Conservation (phyloP, 2,888 invertebrate genomes). For the Phalera bucephala region DNA sequence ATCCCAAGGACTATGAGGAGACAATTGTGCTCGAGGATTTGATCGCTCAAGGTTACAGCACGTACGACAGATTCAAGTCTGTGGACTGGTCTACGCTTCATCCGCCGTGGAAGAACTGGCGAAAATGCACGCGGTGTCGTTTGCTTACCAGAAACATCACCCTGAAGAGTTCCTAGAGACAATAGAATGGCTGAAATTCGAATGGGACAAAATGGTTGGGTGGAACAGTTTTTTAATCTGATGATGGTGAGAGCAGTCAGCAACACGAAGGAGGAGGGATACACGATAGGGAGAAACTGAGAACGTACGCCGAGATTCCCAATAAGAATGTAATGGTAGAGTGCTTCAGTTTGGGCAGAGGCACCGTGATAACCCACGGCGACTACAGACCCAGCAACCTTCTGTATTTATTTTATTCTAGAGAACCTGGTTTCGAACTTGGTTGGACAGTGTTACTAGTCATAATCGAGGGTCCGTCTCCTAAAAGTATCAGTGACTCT, state of each 20-base stretch:
- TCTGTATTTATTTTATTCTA: no score
- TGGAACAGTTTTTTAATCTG: no score
- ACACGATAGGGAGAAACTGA: slow-evolving; percentile 34
- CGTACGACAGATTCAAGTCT: slow-evolving; percentile 41
- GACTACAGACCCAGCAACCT: slow-evolving; percentile 56
- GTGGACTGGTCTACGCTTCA: slow-evolving; percentile 57
- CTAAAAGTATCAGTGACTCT: no score
- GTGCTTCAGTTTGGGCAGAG: slow-evolving; percentile 19
- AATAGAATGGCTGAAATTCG: slow-evolving; percentile 20
- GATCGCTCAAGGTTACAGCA: slow-evolving; percentile 38
- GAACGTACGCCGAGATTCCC: slow-evolving; percentile 23
- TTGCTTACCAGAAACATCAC: slow-evolving; percentile 37
- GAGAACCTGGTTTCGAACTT: no score
- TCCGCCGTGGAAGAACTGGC: slow-evolving; percentile 50
- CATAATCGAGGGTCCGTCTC: no score
- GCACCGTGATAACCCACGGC: slow-evolving; percentile 46
- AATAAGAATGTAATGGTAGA: slow-evolving; percentile 12
- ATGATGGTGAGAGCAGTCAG: slow-evolving; percentile 10
- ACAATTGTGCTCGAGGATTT: slow-evolving; percentile 60
- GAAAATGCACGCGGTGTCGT: slow-evolving; percentile 65
- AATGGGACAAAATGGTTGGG: slow-evolving; percentile 9
- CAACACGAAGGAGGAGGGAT: slow-evolving; percentile 30
- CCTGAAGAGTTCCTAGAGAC: slow-evolving; percentile 48
- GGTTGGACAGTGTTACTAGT: no score
- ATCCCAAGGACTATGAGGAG: slow-evolving; percentile 37